These are phyloP conservation scores for Elysia crispata DNA, from an alignment of 2,888 invertebrate species.

Conservation along the genomic window DNA sequence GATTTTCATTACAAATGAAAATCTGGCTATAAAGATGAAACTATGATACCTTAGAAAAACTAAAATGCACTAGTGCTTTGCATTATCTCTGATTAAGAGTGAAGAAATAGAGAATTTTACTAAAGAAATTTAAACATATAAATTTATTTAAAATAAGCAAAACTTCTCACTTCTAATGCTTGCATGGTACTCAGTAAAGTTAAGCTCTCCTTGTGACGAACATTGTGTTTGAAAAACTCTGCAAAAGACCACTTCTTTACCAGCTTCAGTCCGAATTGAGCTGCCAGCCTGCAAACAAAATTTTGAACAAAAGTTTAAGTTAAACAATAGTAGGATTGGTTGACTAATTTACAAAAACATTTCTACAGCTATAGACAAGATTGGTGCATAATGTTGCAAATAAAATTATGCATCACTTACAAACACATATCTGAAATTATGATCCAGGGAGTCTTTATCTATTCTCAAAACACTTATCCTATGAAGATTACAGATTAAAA, in stretches of 20 bases:
- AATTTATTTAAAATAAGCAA: too few species aligned
- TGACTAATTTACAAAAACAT: neutral
- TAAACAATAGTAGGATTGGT: too few species aligned
- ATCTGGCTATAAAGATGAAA: too few species aligned
- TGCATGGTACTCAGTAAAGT: slow-evolving; percentile 87
- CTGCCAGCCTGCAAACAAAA: slow-evolving; percentile 77
- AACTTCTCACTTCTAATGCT: slow-evolving; percentile 72
- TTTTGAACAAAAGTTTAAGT: neutral
- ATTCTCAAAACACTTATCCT: too few species aligned
- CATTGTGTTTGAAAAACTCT: slow-evolving; percentile 86
- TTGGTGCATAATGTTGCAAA: neutral
- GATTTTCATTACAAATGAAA: too few species aligned
- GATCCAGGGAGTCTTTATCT: neutral
- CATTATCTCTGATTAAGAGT: too few species aligned
- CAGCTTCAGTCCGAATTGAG: slow-evolving; percentile 79
- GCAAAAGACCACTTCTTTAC: slow-evolving; percentile 82
- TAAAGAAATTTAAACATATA: too few species aligned
- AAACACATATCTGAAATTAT: neutral
- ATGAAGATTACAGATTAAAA: too few species aligned
- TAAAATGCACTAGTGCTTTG: too few species aligned
- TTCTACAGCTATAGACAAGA: neutral
- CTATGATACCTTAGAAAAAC: too few species aligned
- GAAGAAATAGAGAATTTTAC: too few species aligned
- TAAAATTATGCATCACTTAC: neutral
- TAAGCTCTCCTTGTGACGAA: slow-evolving; percentile 79